Conservation (phyloP, 1,140 invertebrate genomes). For the Drosophila pseudoobscura region DNA sequence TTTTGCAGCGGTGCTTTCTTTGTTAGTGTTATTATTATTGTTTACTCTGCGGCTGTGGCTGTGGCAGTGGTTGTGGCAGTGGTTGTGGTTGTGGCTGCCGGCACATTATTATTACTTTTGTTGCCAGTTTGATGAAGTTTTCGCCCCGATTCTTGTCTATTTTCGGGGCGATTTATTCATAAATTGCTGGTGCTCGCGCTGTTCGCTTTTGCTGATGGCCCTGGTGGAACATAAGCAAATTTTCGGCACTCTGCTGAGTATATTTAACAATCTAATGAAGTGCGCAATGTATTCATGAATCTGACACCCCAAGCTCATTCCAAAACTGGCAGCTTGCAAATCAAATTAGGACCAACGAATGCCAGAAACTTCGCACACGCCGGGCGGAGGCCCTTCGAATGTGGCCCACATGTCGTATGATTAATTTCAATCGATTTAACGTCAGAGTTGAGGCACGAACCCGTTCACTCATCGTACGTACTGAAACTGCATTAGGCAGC, state of each 20-base stretch:
- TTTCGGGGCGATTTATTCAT: slow-evolving; percentile 63
- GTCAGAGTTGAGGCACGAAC: no score
- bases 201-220: slow-evolving; percentile 23
- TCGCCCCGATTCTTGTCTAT: slow-evolving; percentile 48
- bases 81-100: slow-evolving; percentile 6
- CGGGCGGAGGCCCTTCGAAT: no score
- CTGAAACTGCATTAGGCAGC: no score
- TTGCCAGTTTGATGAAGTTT: slow-evolving; percentile 66
- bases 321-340: neutral
- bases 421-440: neutral
- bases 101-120: slow-evolving; percentile 59
- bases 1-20: neutral
- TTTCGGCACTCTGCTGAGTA: slow-evolving; percentile 21
- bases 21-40: slow-evolving; percentile 21
- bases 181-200: slow-evolving; percentile 34
- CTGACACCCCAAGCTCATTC: slow-evolving; percentile 1
- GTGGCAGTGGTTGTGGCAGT: neutral
- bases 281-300: slow-evolving; percentile 32
- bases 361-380: neutral
- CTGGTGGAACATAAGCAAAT: slow-evolving; percentile 22
- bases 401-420: neutral
- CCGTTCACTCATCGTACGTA: no score
- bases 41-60: neutral
- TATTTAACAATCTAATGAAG: slow-evolving; percentile 20
- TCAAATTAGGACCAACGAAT: neutral